Percentiles rank a stretch among this genome's conserved stretches.
Conservation (phyloP, 1,140 invertebrate species). For the Frieseomelitta varia region DNA sequence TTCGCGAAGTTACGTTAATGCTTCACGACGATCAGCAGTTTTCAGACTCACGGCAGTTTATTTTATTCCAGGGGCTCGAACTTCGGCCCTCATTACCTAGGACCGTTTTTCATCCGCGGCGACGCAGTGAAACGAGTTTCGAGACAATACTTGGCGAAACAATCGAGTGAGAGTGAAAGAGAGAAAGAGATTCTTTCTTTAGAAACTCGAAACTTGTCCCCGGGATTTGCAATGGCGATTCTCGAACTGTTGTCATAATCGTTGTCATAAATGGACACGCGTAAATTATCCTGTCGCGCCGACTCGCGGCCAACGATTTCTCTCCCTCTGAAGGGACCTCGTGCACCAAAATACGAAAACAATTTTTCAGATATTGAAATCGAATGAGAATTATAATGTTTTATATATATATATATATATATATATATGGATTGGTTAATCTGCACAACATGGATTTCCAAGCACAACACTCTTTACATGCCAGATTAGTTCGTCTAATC, state of each 20-base stretch:
- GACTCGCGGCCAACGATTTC: not conserved
- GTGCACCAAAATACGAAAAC: not conserved
- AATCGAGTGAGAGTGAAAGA: constrained; percentile 29
- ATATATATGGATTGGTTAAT: not conserved
- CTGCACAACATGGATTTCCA: not conserved
- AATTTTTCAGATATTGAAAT: not conserved
- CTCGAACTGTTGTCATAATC: constrained; percentile 36
- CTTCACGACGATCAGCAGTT: constrained; percentile 32
- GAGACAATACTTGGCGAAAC: constrained; percentile 53
- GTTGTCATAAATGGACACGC: constrained; percentile 22
- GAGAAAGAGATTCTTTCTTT: constrained; percentile 42
- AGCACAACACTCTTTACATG: not conserved
- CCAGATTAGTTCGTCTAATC: not conserved
- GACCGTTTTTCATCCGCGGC: constrained; percentile 50
- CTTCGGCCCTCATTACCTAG: constrained; percentile 49
- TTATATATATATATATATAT: no score
- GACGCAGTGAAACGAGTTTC: constrained; percentile 51
- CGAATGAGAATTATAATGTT: not conserved
- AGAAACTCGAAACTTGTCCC: constrained; percentile 53
- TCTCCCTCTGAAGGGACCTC: not conserved
- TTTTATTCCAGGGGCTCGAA: constrained; percentile 38
- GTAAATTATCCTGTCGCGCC: constrained; percentile 12
- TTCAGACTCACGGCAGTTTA: constrained; percentile 46
- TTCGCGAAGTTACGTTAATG: constrained; percentile 46
- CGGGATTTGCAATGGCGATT: constrained; percentile 39